Evolutionary conservation across 2,888 invertebrate species (phyloP), one percentile per base, ranked within the genome.

Genomic region (Troides oblongomaculatus): DNA sequence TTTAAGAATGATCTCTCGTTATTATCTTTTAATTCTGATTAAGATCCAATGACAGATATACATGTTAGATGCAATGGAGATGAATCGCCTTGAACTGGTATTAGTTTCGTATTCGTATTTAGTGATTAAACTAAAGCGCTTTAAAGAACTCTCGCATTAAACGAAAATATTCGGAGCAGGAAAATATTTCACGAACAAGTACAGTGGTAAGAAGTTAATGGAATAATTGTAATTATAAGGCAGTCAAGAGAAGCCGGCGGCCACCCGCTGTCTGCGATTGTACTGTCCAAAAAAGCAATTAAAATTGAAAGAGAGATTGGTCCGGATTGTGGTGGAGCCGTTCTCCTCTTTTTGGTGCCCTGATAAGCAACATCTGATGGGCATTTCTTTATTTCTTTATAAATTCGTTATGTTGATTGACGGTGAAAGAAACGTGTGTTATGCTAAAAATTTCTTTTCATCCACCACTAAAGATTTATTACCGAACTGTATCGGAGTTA

Each of bases 201-300:
- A 85, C 86, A 80, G 82, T 81, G 84, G 88, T 88, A 84, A 84
- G 83, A 88, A 87, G 88, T 87, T 91, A 91, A 91, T 90, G 89
- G 86, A 90, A 90, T 90, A 89, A 91, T 91, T 91, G 90, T 90
- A 91, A 91, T 90, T 88, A 90, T 87, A 84, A 82, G 82, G 80
- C 82, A 79, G 82, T 72, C 74, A 81, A 89, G 90, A 88, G 86
- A 82, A 81, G 85, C 88, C 90, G 85, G 84, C 82, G 88, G 82
- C 91, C 91, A 86, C 91, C 92, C 91, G 91, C 91, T 87, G 91
- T 75, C 82, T 72, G 78, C 84, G 87, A 90, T 90, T 92, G 91
- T 91, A 86, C 83, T 78, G 83, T 84, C 86, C 84, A 87, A 89
- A 90, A 89, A 91, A 90, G 86, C 86, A 90, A 90, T 90, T 90